Evolutionary conservation across 2,797 vertebrate genomes (phyloP).

Genomic region (Etheostoma perlongum): DNA sequence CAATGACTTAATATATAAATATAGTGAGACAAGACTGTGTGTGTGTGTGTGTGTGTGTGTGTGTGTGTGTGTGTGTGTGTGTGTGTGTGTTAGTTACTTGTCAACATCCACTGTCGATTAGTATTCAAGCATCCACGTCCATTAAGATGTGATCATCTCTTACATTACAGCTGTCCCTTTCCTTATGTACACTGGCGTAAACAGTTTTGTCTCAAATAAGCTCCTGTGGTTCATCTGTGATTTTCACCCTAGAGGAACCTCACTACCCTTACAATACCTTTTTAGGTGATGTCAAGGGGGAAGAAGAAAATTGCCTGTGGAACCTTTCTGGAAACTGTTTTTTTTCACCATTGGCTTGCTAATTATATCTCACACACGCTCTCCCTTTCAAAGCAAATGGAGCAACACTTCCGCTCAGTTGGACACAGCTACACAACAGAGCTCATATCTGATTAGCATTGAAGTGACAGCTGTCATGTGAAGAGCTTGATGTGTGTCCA

Average conservation of each 20-base stretch:
- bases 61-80: not conserved
- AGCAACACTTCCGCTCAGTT: constrained; percentile 26
- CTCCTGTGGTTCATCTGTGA: constrained; percentile 15
- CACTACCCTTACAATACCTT: not conserved
- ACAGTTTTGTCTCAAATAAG: constrained; percentile 30
- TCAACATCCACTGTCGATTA: constrained; percentile 29
- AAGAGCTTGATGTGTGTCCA: constrained; percentile 16
- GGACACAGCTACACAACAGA: constrained; percentile 24
- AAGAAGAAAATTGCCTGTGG: constrained; percentile 5
- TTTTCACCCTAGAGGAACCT: constrained; percentile 17
- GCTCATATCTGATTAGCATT: constrained; percentile 30
- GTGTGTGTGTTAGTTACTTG: not conserved
- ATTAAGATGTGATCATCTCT: constrained; percentile 22
- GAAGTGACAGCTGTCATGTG: constrained; percentile 46
- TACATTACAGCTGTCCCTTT: constrained; percentile 31
- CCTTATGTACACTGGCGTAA: not conserved
- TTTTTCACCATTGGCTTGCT: constrained; percentile 33
- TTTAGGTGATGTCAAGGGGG: constrained; percentile 4
- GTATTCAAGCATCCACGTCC: constrained; percentile 34
- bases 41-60: not conserved
- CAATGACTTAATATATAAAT: too few species aligned
- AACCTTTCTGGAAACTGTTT: constrained; percentile 18
- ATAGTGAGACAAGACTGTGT: too few species aligned
- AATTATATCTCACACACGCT: constrained; percentile 46
- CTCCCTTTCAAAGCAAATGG: constrained; percentile 41